Conservation (phyloP, 2,113 vertebrate species). For the Mirounga angustirostris region DNA sequence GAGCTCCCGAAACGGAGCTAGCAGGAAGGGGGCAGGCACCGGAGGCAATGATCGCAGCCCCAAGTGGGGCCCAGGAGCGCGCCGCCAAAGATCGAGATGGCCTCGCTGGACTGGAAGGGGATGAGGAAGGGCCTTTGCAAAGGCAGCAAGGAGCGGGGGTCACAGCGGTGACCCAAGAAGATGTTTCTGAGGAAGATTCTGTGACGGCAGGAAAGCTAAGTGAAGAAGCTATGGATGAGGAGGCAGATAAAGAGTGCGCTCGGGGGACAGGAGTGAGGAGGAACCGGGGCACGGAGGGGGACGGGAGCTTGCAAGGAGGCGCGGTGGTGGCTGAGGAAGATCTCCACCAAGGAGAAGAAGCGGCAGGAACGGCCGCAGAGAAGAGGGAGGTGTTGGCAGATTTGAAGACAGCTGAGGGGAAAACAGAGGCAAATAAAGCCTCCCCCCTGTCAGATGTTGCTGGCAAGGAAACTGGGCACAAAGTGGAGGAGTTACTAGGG, state of each 20-base stretch:
- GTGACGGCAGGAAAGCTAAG: background rate
- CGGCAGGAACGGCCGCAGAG: background rate
- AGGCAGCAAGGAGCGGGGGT: accelerated
- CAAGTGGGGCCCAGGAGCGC: background rate
- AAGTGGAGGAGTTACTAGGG: background rate
- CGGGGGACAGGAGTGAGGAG: accelerated
- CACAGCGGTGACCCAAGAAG: background rate
- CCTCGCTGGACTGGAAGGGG: accelerated
- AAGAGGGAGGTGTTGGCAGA: background rate
- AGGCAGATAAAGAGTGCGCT: accelerated
- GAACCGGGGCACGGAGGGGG: accelerated
- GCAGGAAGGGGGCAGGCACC: accelerated
- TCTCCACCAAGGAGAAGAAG: background rate
- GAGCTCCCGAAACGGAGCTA: background rate
- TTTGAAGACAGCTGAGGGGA: background rate
- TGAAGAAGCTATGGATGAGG: background rate
- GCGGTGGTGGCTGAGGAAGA: background rate
- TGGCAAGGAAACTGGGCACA: background rate
- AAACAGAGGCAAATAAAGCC: background rate
- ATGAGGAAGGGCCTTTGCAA: background rate
- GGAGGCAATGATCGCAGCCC: accelerated
- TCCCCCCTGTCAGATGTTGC: background rate
- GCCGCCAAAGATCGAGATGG: too few relatives aligned
- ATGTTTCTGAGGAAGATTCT: background rate
- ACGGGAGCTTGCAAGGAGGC: accelerated